Percentiles rank a stretch among this genome's conserved stretches.
Evolutionary conservation across 2,888 invertebrate genomes (phyloP).

Genomic region (Nymphalis c-album): DNA sequence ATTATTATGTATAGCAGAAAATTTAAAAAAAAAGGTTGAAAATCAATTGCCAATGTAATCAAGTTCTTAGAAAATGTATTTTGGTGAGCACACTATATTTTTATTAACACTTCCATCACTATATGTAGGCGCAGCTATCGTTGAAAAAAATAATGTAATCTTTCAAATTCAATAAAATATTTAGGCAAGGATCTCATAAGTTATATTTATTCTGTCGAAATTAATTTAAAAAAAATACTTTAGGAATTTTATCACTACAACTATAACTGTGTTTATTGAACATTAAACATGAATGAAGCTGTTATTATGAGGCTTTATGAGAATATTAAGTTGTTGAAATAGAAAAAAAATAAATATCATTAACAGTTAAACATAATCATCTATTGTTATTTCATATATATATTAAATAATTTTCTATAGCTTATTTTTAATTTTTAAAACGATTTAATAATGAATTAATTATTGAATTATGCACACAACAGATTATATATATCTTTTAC

Average conservation of each 20-base stretch:
- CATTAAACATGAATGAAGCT: slow-evolving; percentile 15
- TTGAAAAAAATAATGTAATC: slow-evolving; percentile 48
- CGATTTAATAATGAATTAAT: neutral
- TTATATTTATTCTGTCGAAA: slow-evolving; percentile 40
- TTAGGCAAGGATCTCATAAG: slow-evolving; percentile 58
- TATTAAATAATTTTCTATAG: slow-evolving; percentile 4
- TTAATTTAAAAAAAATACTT: slow-evolving; percentile 41
- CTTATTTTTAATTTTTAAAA: neutral
- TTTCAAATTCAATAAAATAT: slow-evolving; percentile 52
- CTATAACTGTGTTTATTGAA: slow-evolving; percentile 25
- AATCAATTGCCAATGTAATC: slow-evolving; percentile 60
- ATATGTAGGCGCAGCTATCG: slow-evolving; percentile 66
- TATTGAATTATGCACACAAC: slow-evolving; percentile 7
- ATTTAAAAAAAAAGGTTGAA: slow-evolving; percentile 21
- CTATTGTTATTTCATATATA: slow-evolving; percentile 3
- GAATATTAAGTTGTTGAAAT: slow-evolving; percentile 17
- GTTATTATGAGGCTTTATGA: slow-evolving; percentile 23
- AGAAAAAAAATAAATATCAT: slow-evolving; percentile 5
- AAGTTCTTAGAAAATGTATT: slow-evolving; percentile 60
- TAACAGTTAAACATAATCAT: slow-evolving; percentile 3
- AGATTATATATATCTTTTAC: slow-evolving; percentile 5
- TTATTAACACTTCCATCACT: slow-evolving; percentile 62
- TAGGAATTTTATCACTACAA: slow-evolving; percentile 57
- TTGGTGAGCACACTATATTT: slow-evolving; percentile 58
- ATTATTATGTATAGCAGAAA: slow-evolving; percentile 25